phyloP scores from a whole-genome alignment of 2,113 vertebrate species.

The Morphnarchus princeps region DNA sequence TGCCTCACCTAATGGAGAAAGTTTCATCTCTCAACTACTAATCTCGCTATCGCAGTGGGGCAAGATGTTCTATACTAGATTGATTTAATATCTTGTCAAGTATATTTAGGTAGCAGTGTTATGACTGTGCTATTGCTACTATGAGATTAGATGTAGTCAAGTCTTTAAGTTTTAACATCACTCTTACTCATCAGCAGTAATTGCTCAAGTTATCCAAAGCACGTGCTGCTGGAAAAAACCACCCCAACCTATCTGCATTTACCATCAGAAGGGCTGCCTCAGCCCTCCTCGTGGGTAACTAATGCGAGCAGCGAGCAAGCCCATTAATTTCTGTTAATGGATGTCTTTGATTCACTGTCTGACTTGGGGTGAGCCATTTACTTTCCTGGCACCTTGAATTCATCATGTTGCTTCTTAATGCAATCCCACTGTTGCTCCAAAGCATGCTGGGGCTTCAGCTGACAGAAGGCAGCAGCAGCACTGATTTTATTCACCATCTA shows the following conservation, averaged over 20 bases:
- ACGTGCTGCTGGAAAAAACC: not conserved
- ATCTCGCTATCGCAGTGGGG: not conserved
- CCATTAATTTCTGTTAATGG: not conserved
- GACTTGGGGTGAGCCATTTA: not conserved
- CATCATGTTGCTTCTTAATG: not conserved
- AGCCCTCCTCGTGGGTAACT: not conserved
- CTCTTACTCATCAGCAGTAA: not conserved
- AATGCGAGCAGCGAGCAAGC: not conserved
- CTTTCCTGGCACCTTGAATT: not conserved
- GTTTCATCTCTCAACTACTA: not conserved
- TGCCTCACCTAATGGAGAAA: not conserved
- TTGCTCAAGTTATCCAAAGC: not conserved
- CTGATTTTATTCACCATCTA: not conserved
- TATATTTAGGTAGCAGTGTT: not conserved
- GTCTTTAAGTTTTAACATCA: not conserved
- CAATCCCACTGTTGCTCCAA: accelerated
- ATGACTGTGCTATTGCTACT: not conserved
- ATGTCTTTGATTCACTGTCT: not conserved
- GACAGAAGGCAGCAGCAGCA: not conserved
- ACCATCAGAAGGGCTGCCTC: not conserved
- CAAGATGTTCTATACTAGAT: not conserved
- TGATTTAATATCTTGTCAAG: not conserved
- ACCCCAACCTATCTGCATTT: not conserved
- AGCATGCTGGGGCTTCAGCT: not conserved
- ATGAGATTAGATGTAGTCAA: not conserved